Evolutionary conservation across 2,113 vertebrate genomes (phyloP).

Genomic region (Ophiodon elongatus): DNA sequence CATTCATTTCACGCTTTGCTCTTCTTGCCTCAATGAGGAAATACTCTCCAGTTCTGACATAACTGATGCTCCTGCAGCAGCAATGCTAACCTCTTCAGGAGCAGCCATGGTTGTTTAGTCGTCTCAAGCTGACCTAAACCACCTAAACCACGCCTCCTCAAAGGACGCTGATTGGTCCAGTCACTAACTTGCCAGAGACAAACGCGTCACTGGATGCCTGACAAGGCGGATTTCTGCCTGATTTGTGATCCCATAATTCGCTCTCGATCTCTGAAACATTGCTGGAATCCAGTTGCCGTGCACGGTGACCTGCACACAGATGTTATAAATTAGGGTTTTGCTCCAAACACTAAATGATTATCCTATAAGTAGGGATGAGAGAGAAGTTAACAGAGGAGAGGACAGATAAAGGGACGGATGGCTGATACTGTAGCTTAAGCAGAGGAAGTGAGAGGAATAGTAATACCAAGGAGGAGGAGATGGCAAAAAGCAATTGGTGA

Average conservation of each 20-base stretch:
- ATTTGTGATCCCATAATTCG: too few relatives aligned
- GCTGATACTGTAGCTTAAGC: neutral
- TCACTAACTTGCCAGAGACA: too few relatives aligned
- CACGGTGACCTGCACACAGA: neutral
- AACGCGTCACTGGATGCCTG: too few relatives aligned
- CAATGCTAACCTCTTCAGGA: neutral
- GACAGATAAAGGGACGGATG: neutral
- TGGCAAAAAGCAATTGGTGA: neutral
- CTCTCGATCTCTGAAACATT: neutral
- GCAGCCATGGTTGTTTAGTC: neutral
- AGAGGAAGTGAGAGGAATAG: slow-evolving; percentile 10
- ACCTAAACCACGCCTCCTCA: too few relatives aligned
- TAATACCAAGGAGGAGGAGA: neutral
- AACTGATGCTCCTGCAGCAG: neutral
- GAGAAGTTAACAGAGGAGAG: neutral
- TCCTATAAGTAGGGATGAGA: neutral
- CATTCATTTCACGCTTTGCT: neutral
- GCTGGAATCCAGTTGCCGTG: neutral
- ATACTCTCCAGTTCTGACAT: neutral
- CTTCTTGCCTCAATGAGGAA: neutral
- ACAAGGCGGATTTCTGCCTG: neutral
- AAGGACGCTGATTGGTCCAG: too few relatives aligned
- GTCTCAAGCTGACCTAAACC: too few relatives aligned
- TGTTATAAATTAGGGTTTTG: neutral
- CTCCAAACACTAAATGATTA: neutral